Conservation (phyloP, 2,797 vertebrate genomes). For the Cheirogaleus major region DNA sequence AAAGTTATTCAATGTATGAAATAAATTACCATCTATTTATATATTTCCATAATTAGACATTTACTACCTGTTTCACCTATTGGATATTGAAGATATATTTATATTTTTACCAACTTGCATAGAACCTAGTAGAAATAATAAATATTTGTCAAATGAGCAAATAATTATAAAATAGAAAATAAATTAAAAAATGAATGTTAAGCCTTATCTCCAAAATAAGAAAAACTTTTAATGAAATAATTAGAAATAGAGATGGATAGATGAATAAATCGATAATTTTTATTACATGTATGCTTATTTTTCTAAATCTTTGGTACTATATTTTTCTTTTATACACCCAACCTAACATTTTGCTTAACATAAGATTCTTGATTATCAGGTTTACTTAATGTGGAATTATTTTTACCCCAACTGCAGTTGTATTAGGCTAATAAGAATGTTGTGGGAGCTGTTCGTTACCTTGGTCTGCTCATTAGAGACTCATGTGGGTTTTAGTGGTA, state of each 20-base stretch:
- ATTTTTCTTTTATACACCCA: not conserved
- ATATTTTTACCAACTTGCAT: slow-evolving; percentile 25
- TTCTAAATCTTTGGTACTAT: not conserved
- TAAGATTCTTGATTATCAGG: slow-evolving; percentile 38
- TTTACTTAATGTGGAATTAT: slow-evolving; percentile 41
- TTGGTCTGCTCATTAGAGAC: slow-evolving; percentile 61
- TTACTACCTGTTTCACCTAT: not conserved
- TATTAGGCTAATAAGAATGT: slow-evolving; percentile 65
- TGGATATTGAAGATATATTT: not conserved
- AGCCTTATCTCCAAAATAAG: not conserved
- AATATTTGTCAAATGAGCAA: not conserved
- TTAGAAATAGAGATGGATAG: not conserved
- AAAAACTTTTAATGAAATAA: not conserved
- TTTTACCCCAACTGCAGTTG: slow-evolving; percentile 37
- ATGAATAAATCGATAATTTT: not conserved
- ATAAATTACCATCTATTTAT: not conserved
- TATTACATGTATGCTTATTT: not conserved
- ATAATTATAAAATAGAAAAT: not conserved
- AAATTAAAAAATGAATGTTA: not conserved
- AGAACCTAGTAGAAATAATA: slow-evolving; percentile 18
- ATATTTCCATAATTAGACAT: slow-evolving; percentile 19
- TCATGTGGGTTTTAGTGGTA: slow-evolving; percentile 33
- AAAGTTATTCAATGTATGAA: not conserved
- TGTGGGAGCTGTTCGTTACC: slow-evolving; percentile 43
- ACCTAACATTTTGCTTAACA: not conserved